Base-by-base conservation (phyloP, 2,888 invertebrate species). In the Nudaria mundana region DNA sequence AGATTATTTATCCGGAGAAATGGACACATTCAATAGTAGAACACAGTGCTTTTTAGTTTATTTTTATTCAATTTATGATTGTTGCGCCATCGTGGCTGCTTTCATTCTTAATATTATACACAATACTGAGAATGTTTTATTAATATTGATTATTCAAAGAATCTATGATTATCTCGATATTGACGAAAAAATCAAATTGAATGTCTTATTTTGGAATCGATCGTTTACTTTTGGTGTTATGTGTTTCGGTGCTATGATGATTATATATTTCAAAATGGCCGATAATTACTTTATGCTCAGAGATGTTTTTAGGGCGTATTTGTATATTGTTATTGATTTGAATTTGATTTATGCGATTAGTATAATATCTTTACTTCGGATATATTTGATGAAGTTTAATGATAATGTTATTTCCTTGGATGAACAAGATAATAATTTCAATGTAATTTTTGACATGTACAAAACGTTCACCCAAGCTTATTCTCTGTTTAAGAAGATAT, bases 331-430 rank as follows among this genome's bases (percentile, higher is more conserved):
- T 6, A 10, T 14, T 14, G 35, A 36, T 14, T 20, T 28, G 4
- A 24, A 33, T 33, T 2, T 33, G 1, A 10, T 24, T 23, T 33
- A 33, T 24, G 33, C 33, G n/a, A 14, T 25, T 14, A 5, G 33
- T 4, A 24, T 24, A 14, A 15, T 30, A n/a, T 1, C 18, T 6
- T 11, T 30, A n/a, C 11, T 30, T 6, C 15, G 6, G 7, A 30
- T 11, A 18, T 11, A 24, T 28, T 10, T 22, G 7, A 2, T 1
- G 20, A 2, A 4, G 20, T 31, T 20, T 20, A 20, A 20, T 7
- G 8, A 20, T 20, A 20, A 20, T 5, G 6, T 20, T 20, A 5
- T 20, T 2, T 20, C 3, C 6, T n/a, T n/a, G 5, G 3, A 20
- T 20, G 2, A 7, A 2, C 20, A 20, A 20, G 5, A 5, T 2